Percentiles rank a stretch among this genome's conserved stretches.
Evolutionary conservation across 1,140 invertebrate species (phyloP).

Genomic region (Linepithema humile): DNA sequence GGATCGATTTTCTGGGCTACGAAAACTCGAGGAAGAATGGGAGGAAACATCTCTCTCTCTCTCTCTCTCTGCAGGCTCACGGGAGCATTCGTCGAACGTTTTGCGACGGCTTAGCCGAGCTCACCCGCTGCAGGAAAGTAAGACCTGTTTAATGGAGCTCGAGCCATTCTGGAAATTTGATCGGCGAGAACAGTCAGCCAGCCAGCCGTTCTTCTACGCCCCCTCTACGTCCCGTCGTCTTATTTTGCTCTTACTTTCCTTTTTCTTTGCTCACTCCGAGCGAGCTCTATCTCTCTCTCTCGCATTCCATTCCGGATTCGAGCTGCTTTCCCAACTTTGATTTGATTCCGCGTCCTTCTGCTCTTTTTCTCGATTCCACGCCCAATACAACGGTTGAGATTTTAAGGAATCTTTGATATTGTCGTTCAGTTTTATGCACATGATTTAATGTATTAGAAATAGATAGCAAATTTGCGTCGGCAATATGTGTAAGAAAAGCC

Average conservation of each 20-base stretch:
- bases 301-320: conserved; percentile 67
- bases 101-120: conserved; percentile 69
- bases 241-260: conserved; percentile 65
- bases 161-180: conserved; percentile 79
- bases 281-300: conserved; percentile 31
- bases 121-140: conserved; percentile 63
- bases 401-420: conserved; percentile 23
- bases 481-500: too few relatives aligned
- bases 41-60: too few relatives aligned
- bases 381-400: conserved; percentile 16
- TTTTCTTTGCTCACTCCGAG: conserved; percentile 57
- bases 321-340: conserved; percentile 79
- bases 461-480: too few relatives aligned
- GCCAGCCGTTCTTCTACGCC: conserved; percentile 59
- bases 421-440: conserved; percentile 52
- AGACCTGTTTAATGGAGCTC: conserved; percentile 77
- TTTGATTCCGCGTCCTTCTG: conserved; percentile 76
- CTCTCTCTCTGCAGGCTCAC: conserved; percentile 56
- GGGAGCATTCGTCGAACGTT: conserved; percentile 70
- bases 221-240: conserved; percentile 20
- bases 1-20: conserved; percentile 60
- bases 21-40: conserved; percentile 34
- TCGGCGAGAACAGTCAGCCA: conserved; percentile 77
- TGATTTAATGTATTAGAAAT: background rate
- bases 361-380: conserved; percentile 49